Evolutionary conservation across 2,797 vertebrate genomes (phyloP), one percentile per base, ranked within the genome.

Genomic region (Epinephelus coioides): DNA sequence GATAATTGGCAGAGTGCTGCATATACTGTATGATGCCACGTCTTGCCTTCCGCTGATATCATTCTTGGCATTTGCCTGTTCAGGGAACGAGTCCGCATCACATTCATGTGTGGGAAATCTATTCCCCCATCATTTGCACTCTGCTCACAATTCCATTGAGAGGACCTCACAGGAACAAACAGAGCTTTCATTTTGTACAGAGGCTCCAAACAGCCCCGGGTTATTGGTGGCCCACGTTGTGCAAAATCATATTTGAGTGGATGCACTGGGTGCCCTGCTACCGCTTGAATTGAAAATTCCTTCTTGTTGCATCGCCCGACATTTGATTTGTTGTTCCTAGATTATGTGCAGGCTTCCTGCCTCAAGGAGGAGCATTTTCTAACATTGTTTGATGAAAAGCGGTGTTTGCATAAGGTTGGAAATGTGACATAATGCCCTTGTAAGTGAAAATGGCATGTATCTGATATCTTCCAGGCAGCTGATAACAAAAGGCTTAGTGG

Each of bases 221-320:
- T 78, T 88, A 86, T 86, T 78, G 84, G 83, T 83, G 86, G 87
- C 82, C 76, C 59, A 70, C 47, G 79, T 86, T 66, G 86, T 83
- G 82, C 78, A 88, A 88, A 93, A 91, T 93, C 84, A 90, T 79
- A 89, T 92, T 88, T 88, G 88, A 91, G 86, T 86, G 65, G 76
- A 88, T 90, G 53, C 76, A 60, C 74, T 47, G 3, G 18, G 66
- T 21, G 62, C 72, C 76, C 63, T 47, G 77, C 78, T 59, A 38
- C 81, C 53, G 76, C 76, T 74, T 30, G 49, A 81, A 87, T 90
- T 86, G 78, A 90, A 91, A 91, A 89, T 69, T 12, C 40, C 63
- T 82, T 69, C 79, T 44, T 74, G 76, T 81, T 78, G 66, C 68
- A 76, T 78, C 43, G 49, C 56, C 59, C 53, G 17, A 70, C 84